Base-by-base conservation (phyloP, 2,797 vertebrate genomes). In the Linurgus olivaceus region DNA sequence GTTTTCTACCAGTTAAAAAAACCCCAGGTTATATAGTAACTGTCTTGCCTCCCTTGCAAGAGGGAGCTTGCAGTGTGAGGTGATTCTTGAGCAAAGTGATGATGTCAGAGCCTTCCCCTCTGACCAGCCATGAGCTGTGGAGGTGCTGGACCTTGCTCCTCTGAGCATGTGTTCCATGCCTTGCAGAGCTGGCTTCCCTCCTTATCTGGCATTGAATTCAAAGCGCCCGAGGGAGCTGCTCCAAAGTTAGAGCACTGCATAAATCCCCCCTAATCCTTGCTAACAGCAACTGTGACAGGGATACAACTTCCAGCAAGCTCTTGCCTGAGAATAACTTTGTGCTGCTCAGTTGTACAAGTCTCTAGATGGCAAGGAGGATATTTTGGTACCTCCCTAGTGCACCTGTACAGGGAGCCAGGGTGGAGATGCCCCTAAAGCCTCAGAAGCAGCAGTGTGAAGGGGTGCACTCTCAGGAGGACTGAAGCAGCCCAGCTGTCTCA, bases 121-220 rank as follows among this genome's bases (percentile, higher is more conserved):
- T 65, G 82, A 65, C 15, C 0, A 0, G 1, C 11, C 4, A 2
- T 3, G 54, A 44, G 38, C 71, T 71, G 17, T 61, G 25, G 63
- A 57, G 55, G 21, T 38, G 52, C 23, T 77, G 52, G 62, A 63
- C 57, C 16, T 62, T 42, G 55, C 50, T 79, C 77, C 31, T 68
- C 59, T 58, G 23, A 78, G 62, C 40, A 2, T 10, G 24, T 81
- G 57, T 44, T 71, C 17, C 52, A 5, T 40, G 62, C 80, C 61
- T 68, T 17, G 24, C 20, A 58, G 37, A 61, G 44, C 55, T 76
- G 51, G 25, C 28, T 45, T 89, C 66, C 37, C 90, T 81, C 59
- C 55, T 67, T 47, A 12, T 50, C 89, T 85, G 61, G 51, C 28
- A 17, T 31, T 1, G 3, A 18, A 86, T 55, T 58, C 47, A n/a